Percentiles rank a stretch among this genome's conserved stretches.
These are phyloP conservation scores for Blastobasis lacticolella DNA, from an alignment of 2,888 invertebrate genomes.

Conservation along the genomic window DNA sequence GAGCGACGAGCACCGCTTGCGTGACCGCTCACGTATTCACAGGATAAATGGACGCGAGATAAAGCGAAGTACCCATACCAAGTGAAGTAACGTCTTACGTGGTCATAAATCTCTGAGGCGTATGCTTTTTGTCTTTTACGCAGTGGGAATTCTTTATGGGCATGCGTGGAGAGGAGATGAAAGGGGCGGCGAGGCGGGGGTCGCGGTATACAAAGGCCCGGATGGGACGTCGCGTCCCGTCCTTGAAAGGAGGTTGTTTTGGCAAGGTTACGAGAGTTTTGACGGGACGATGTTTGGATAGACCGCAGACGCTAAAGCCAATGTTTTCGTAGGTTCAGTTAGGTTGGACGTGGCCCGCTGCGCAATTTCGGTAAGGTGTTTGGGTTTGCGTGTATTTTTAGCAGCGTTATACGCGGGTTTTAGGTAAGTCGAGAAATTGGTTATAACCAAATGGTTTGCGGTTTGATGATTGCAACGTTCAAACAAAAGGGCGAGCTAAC, in stretches of 20 bases:
- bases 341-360: too few species aligned
- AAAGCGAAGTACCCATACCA: constrained; percentile 13
- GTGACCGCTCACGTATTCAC: constrained; percentile 42
- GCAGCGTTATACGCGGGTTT: too few species aligned
- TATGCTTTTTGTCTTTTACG: constrained; percentile 29
- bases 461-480: too few species aligned
- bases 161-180: constrained; percentile 33
- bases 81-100: constrained; percentile 13
- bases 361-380: too few species aligned
- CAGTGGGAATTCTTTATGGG: constrained; percentile 25
- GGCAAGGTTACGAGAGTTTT: constrained; percentile 36
- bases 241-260: constrained; percentile 45
- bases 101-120: constrained; percentile 34
- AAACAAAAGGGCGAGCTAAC: too few species aligned
- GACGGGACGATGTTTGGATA: not conserved
- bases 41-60: constrained; percentile 41
- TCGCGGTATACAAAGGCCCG: constrained; percentile 31
- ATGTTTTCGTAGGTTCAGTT: too few species aligned
- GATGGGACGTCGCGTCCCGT: constrained; percentile 31
- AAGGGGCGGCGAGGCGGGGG: constrained; percentile 24
- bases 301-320: too few species aligned
- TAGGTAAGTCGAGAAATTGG: too few species aligned
- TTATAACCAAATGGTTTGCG: too few species aligned
- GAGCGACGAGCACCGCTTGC: constrained; percentile 37
- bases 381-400: too few species aligned